These are phyloP conservation scores for Muscidifurax raptorellus DNA, from an alignment of 1,140 invertebrate species.

Conservation along the genomic window DNA sequence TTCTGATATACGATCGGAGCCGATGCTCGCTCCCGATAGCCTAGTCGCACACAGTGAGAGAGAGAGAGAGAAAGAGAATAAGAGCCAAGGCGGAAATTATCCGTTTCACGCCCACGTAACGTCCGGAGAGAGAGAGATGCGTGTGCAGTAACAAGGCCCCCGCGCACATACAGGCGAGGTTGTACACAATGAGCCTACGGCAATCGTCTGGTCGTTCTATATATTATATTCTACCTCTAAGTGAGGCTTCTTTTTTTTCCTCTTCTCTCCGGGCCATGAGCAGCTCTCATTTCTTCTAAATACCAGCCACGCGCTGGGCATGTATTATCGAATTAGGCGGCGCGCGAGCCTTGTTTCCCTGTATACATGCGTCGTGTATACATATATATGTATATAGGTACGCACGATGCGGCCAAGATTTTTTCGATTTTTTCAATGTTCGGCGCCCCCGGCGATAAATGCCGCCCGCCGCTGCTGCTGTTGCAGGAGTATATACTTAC, in stretches of 20 bases:
- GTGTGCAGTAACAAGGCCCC: background rate
- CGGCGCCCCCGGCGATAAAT: too few relatives aligned
- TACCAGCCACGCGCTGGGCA: constrained; percentile 16
- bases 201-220: background rate
- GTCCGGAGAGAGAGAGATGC: constrained; percentile 27
- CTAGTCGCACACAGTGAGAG: background rate
- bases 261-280: background rate
- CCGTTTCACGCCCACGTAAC: constrained; percentile 51
- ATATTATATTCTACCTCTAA: background rate
- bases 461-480: too few relatives aligned
- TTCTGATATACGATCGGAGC: constrained; percentile 33
- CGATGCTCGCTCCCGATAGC: constrained; percentile 1
- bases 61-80: background rate
- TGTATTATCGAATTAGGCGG: constrained; percentile 33
- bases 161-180: background rate
- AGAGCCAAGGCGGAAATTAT: constrained; percentile 42
- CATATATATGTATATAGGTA: too few relatives aligned
- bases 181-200: background rate
- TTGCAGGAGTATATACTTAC: too few relatives aligned
- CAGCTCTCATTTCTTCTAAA: background rate
- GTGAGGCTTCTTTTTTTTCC: background rate
- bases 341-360: background rate
- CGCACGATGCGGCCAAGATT: too few relatives aligned
- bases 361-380: too few relatives aligned
- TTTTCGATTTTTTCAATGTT: too few relatives aligned